A percentile compares a stretch with the other conserved stretches of the same genome.
Evolutionary conservation across 2,113 vertebrate species (phyloP).

Genomic region (Butorides virescens): DNA sequence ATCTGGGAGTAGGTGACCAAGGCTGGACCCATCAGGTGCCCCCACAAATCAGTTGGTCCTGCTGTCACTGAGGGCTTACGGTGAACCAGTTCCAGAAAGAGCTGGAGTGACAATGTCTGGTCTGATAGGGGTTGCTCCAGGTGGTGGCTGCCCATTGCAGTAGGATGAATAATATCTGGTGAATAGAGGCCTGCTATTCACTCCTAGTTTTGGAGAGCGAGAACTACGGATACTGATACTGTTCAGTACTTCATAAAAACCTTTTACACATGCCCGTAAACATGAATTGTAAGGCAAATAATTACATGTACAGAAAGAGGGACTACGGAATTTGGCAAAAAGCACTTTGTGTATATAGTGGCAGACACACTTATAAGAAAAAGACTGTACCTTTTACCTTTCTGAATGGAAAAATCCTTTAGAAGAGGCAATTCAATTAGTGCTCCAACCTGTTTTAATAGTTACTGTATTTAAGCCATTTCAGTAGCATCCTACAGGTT

Average conservation of each 20-base stretch:
- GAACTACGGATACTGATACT: not conserved
- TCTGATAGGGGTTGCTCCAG: not conserved
- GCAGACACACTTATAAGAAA: not conserved
- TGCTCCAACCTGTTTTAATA: slow-evolving; percentile 57
- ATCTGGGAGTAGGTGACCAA: not conserved
- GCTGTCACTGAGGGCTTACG: not conserved
- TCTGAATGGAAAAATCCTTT: slow-evolving; percentile 54
- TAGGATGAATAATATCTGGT: not conserved
- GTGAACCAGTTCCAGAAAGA: not conserved
- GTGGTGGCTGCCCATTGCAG: not conserved
- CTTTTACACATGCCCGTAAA: not conserved
- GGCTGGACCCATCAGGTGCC: not conserved
- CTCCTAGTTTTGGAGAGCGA: not conserved
- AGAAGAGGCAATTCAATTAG: slow-evolving; percentile 64
- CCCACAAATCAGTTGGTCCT: not conserved
- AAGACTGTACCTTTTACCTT: slow-evolving; percentile 47
- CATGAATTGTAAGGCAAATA: not conserved
- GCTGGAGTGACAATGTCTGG: not conserved
- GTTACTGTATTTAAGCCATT: slow-evolving; percentile 68
- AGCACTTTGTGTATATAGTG: not conserved
- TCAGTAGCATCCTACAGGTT: slow-evolving; percentile 46
- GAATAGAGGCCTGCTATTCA: not conserved
- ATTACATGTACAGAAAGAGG: fast-evolving
- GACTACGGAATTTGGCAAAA: not conserved
- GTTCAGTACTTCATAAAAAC: not conserved